Conservation (phyloP, 1,140 invertebrate species). For the Ceratosolen solmsi region DNA sequence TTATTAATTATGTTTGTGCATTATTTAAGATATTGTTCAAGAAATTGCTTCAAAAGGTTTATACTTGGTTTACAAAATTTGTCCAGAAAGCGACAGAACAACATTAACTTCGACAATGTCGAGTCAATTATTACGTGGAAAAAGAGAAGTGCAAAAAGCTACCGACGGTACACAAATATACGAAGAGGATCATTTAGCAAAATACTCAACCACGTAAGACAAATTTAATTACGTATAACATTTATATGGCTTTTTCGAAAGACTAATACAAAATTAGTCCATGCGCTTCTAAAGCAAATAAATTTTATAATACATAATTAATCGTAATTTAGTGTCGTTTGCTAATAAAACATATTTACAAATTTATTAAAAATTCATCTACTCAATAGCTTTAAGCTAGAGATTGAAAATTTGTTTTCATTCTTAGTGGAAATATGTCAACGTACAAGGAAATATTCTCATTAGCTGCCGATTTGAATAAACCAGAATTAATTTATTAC, state of each 20-base stretch:
- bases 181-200: constrained; percentile 88
- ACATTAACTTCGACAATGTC: constrained; percentile 85
- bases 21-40: constrained; percentile 84
- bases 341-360: too few species aligned
- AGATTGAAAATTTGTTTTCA: too few species aligned
- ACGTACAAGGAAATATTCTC: constrained; percentile 96
- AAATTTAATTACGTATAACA: neutral
- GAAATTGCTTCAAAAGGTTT: constrained; percentile 93
- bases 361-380: too few species aligned
- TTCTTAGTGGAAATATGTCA: constrained; percentile 83
- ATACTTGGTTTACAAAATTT: constrained; percentile 88
- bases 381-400: too few species aligned
- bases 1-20: constrained; percentile 16
- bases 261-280: neutral
- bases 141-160: constrained; percentile 82
- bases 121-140: constrained; percentile 85
- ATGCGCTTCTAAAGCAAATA: too few species aligned
- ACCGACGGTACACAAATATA: constrained; percentile 89
- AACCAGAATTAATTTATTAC: constrained; percentile 95
- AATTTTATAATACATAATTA: too few species aligned
- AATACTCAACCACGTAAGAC: constrained; percentile 84
- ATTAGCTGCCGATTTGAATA: constrained; percentile 92
- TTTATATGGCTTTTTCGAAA: neutral
- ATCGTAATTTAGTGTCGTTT: too few species aligned
- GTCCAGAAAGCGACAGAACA: constrained; percentile 80